Evolutionary conservation across 2,113 vertebrate species (phyloP).

Genomic region (Burhinus oedicnemus): DNA sequence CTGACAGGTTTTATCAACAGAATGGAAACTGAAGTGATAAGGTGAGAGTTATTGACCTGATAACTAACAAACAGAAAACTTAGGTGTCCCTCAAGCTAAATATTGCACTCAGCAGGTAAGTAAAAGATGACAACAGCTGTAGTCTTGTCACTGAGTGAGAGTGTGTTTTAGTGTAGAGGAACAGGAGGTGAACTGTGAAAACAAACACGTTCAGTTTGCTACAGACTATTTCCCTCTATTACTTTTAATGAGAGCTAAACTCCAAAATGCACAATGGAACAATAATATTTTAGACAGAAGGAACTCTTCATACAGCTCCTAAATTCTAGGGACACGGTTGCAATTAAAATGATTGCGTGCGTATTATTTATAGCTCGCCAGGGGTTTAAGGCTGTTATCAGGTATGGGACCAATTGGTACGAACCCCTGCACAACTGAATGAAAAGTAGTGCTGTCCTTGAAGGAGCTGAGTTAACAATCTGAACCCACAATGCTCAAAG

Average conservation of each 20-base stretch:
- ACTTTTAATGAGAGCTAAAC: constrained; percentile 69
- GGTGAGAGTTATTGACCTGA: constrained; percentile 71
- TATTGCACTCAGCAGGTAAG: constrained; percentile 64
- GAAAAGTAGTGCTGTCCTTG: constrained; percentile 2
- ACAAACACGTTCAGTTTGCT: constrained; percentile 62
- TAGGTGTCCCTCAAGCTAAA: constrained; percentile 67
- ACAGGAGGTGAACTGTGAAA: constrained; percentile 70
- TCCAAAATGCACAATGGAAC: constrained; percentile 61
- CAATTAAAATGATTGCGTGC: constrained; percentile 50
- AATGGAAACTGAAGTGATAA: constrained; percentile 69
- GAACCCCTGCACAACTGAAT: neutral
- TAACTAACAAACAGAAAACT: constrained; percentile 70
- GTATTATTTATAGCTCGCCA: constrained; percentile 3
- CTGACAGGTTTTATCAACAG: constrained; percentile 71
- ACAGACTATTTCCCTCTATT: constrained; percentile 71
- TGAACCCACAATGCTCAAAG: neutral
- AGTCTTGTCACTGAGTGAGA: constrained; percentile 42
- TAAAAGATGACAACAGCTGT: constrained; percentile 62
- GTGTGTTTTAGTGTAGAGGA: constrained; percentile 35
- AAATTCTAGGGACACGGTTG: neutral
- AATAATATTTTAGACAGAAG: constrained; percentile 42
- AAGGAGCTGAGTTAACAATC: constrained; percentile 26
- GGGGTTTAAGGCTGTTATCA: neutral
- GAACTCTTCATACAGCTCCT: neutral
- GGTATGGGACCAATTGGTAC: neutral